Evolutionary conservation across 2,888 invertebrate genomes (phyloP).

Genomic region (Ganaspis brasiliensis): DNA sequence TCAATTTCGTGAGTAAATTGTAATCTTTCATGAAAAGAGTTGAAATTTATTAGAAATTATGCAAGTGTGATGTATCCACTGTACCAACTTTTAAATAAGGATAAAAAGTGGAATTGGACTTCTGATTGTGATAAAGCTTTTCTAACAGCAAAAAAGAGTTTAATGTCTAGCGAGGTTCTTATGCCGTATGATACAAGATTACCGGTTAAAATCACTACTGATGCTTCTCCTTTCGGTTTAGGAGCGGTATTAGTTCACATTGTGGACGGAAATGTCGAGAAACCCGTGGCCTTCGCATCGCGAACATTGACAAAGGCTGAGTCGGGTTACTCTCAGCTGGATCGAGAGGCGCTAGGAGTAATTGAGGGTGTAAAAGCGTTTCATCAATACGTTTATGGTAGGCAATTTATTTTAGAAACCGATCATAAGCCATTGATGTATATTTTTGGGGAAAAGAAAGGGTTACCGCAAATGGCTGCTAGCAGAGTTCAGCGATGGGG

Average conservation of each 20-base stretch:
- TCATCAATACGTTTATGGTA: too few relatives aligned
- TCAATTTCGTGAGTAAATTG: too few relatives aligned
- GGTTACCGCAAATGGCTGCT: too few relatives aligned
- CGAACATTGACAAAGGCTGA: slow-evolving; percentile 56
- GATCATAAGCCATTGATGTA: too few relatives aligned
- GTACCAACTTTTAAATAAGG: slow-evolving; percentile 62
- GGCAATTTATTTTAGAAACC: slow-evolving; percentile 67
- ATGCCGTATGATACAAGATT: slow-evolving; percentile 56
- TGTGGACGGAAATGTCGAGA: slow-evolving; percentile 49
- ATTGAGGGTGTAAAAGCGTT: slow-evolving; percentile 64
- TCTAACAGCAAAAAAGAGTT: slow-evolving; percentile 48
- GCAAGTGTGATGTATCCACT: slow-evolving; percentile 63
- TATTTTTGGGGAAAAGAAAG: too few relatives aligned
- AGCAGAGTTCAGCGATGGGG: too few relatives aligned
- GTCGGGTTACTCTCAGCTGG: slow-evolving; percentile 60
- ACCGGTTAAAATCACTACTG: slow-evolving; percentile 72
- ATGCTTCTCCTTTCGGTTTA: slow-evolving; percentile 74
- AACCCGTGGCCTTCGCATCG: slow-evolving; percentile 61
- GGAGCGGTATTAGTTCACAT: slow-evolving; percentile 68
- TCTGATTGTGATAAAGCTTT: slow-evolving; percentile 66
- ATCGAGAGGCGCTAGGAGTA: slow-evolving; percentile 64
- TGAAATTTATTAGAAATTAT: slow-evolving; percentile 66
- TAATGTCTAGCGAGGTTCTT: slow-evolving; percentile 51
- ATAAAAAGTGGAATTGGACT: slow-evolving; percentile 64
- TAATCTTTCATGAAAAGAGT: too few relatives aligned